phyloP scores from a whole-genome alignment of 23 tunicate species.

The Halocynthia roretzi region DNA sequence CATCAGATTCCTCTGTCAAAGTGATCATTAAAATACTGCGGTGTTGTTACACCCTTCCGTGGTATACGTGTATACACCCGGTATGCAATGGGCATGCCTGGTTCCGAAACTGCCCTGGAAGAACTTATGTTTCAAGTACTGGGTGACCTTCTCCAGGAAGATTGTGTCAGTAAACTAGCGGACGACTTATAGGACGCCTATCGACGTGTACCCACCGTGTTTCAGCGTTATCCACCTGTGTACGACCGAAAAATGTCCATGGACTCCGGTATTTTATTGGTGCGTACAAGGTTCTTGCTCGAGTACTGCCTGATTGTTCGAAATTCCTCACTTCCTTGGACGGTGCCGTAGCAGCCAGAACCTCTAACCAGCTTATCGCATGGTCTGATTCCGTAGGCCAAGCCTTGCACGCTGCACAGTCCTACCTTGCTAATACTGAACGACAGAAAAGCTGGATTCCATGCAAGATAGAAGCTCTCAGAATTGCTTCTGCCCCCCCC shows the following conservation, averaged over 20 bases:
- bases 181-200: neutral
- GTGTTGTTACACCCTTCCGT: slow-evolving; percentile 2
- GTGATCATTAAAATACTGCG: slow-evolving; percentile 3
- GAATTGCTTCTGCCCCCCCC: no score
- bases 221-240: neutral
- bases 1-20: neutral
- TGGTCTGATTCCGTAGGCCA: no score
- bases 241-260: neutral
- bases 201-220: neutral
- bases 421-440: no score
- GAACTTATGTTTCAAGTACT: neutral
- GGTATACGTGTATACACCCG: neutral
- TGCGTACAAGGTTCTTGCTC: neutral
- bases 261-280: neutral
- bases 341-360: no score
- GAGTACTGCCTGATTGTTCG: neutral
- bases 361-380: no score
- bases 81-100: slow-evolving; percentile 5
- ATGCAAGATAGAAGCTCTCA: no score
- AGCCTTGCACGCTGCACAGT: no score
- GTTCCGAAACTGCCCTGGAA: slow-evolving; percentile 5
- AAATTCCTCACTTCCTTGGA: no score
- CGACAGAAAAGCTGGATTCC: no score
- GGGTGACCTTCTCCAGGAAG: neutral
- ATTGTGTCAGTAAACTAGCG: neutral